Evolutionary conservation across 2,888 invertebrate genomes (phyloP).

Genomic region (Anorthoa munda): DNA sequence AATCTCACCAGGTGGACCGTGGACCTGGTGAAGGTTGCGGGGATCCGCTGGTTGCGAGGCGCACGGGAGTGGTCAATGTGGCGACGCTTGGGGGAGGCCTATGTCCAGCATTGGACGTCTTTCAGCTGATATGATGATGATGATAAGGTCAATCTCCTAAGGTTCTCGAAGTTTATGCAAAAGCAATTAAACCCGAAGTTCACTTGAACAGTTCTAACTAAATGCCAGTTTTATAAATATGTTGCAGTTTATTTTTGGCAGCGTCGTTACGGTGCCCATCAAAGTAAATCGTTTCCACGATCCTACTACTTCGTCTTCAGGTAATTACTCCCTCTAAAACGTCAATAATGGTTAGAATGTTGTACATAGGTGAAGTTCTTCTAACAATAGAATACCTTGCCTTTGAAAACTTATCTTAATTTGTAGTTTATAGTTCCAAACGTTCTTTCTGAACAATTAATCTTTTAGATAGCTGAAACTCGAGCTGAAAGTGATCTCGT

Average conservation of each 20-base stretch:
- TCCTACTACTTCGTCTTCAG: constrained; percentile 27
- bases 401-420: constrained; percentile 27
- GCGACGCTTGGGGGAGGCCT: too few species aligned
- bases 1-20: too few species aligned
- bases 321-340: constrained; percentile 46
- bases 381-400: constrained; percentile 10
- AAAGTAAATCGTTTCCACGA: constrained; percentile 49
- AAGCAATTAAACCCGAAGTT: not conserved
- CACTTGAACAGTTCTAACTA: constrained; percentile 10
- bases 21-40: too few species aligned
- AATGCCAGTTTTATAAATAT: constrained; percentile 14
- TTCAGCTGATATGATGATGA: too few species aligned
- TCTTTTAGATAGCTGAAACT: constrained; percentile 12
- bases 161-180: not conserved
- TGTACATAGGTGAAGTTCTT: constrained; percentile 19
- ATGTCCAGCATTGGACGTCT: too few species aligned
- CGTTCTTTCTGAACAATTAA: constrained; percentile 8
- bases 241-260: constrained; percentile 37
- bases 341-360: constrained; percentile 19
- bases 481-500: constrained; percentile 11
- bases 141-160: not conserved
- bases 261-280: constrained; percentile 32
- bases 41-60: too few species aligned
- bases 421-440: constrained; percentile 10
- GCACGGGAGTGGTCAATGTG: too few species aligned